Evolutionary conservation across 2,888 invertebrate genomes (phyloP), one percentile per base, ranked within the genome.

Genomic region (Aphrophora alni): DNA sequence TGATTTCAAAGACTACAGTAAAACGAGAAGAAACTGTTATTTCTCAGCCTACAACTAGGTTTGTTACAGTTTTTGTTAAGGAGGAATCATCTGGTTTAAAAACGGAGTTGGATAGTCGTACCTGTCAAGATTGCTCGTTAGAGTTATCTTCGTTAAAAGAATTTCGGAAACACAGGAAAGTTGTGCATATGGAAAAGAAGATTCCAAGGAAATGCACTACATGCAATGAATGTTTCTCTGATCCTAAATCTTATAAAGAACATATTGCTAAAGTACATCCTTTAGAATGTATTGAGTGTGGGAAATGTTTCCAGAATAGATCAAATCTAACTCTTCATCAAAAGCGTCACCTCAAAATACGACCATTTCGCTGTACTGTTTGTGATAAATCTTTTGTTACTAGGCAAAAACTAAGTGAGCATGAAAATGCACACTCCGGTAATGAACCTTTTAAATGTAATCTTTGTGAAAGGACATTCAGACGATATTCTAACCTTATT

Each of bases 311-410:
- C 90, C 92, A 92, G 86, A 87, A 93, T 93, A 84, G 95, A 94
- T 87, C 91, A 95, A 82, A 93, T 80, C 81, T 84, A 10, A 83
- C 93, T 75, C 88, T 95, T 69, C 96, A 96, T 87, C 91, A 94
- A 87, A 95, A 95, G 87, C 93, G 95, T 0, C 96, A 96, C 88
- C 88, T 95, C 82, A 95, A 94, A 24, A 93, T 95, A 86, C 94
- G 94, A 87, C 93, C 94, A 84, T 92, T 91, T 86, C 91, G 91
- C 7, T 96, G 96, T 86, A 93, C 93, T 4, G 90, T 94, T 21
- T 97, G 96, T 87, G 93, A 93, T 87, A 96, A 96, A 88, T 91
- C 93, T 72, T 97, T 96, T 88, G 90, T 95, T 71, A 95, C 95
- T 28, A 93, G 94, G 75, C 95, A 95, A 88, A 96, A 95, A 87